Base-by-base conservation (phyloP, 2,888 invertebrate species). In the Myopa tessellatipennis region DNA sequence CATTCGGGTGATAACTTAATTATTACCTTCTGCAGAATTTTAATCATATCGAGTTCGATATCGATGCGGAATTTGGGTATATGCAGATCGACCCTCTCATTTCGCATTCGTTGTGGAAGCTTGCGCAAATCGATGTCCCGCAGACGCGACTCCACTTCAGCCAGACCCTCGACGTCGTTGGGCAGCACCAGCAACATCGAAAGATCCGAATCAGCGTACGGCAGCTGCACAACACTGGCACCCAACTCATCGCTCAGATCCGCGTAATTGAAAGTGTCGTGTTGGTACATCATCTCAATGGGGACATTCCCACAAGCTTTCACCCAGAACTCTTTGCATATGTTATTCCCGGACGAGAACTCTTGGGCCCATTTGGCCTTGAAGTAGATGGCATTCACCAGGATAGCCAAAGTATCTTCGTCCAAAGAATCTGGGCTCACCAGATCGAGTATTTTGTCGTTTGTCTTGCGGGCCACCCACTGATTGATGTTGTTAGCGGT, bases 311-410 rank as follows among this genome's bases (percentile, higher is more conserved):
- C 90, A 0, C 88, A 89, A 18, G 89, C 88, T 60, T 90, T 90
- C 8, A 92, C 80, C 83, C 92, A 91, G 90, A 98, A 98, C 3
- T 92, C 91, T 78, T 90, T 79, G 4, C 79, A 73, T 16, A 79
- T 79, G 5, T 87, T 87, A 68, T 87, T 87, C 72, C 77, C 77
- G 26, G 26, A 26, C 26, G 1, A 26, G 26, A 26, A 26, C 26
- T 26, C 26, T 26, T 26, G 1, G 26, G 26, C 90, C 97, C 97
- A 97, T 67, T 91, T 91, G 4, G 95, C 95, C 90, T 96, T 96
- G 90, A 97, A 97, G 88, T 96, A 96, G 52, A 97, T 92, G 10
- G 96, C 96, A 87, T 96, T 97, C 3, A 96, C 92, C 7, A 97
- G 91, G 3, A 96, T 93, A 80, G 96, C 88, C 74, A 93, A 90